Base-by-base conservation (phyloP, 2,888 invertebrate genomes). In the Noctuana brunneofusca region DNA sequence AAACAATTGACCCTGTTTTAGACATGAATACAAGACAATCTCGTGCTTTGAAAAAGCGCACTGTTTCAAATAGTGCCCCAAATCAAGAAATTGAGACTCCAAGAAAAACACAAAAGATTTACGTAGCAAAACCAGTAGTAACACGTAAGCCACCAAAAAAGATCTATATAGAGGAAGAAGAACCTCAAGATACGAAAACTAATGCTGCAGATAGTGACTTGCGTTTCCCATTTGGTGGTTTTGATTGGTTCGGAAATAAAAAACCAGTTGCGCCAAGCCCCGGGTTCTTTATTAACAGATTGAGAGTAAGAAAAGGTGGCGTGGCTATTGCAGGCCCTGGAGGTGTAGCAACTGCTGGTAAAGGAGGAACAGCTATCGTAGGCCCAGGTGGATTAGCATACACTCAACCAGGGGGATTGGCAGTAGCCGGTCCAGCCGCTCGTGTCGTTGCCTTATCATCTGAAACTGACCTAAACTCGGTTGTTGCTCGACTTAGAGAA, bases 321-420 rank as follows among this genome's bases (percentile, higher is more conserved):
- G 95, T 96, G 5, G 96, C 96, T 0, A 96, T 96, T 57, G 96
- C 96, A 1, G 96, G 96, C 0, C 96, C 96, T 0, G 96, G 96
- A n/a, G 96, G 96, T 35, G 94, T 96, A 11, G 96, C 96, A 0
- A 96, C 96, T 0, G 96, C 96, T 1, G 96, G 96, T 12, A 94
- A 93, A 74, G 96, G 96, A 6, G 96, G 96, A 4, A 95, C 96
- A 0, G 96, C 96, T 0, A 95, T 96, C 60, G 96, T 96, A 2
- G 96, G 96, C 0, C 96, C 96, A 0, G 95, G 95, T 41, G 96
- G 96, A 0, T 92, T 95, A 14, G 96, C 96, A 0, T 94, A 95
- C 68, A 96, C 95, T 0, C 95, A 95, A 77, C 95, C 95, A 0
- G 93, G 95, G 69, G 95, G 96, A 56, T 78, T 96, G 16, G 95